Conservation (phyloP, 2,113 vertebrate genomes). For the Acanthochromis polyacanthus region DNA sequence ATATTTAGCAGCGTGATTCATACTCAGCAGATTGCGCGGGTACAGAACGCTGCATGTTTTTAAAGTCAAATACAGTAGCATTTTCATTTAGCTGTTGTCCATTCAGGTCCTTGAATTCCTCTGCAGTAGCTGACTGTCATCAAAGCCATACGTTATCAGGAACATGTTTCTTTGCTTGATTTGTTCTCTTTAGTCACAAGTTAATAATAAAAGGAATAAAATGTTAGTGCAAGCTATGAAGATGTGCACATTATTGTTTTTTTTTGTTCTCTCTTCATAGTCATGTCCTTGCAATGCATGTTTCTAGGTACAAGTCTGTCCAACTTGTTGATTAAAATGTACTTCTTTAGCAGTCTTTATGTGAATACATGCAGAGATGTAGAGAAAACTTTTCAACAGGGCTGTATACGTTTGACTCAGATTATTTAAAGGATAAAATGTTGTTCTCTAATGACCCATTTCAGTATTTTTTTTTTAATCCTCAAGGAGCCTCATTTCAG, state of each 20-base stretch:
- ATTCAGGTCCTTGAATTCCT: background rate
- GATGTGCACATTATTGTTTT: background rate
- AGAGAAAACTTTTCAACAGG: background rate
- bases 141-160: background rate
- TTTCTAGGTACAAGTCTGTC: background rate
- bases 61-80: slow-evolving; percentile 20
- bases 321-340: background rate
- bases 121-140: background rate
- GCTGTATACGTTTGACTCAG: background rate
- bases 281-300: background rate
- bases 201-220: background rate
- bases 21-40: slow-evolving; percentile 60
- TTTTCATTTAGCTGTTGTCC: slow-evolving; percentile 25
- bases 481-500: background rate
- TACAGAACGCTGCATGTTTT: slow-evolving; percentile 34
- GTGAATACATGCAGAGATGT: background rate
- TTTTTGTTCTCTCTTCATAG: background rate
- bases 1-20: slow-evolving; percentile 76
- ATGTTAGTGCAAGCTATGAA: background rate
- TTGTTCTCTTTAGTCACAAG: background rate
- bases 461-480: background rate
- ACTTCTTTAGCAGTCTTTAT: background rate
- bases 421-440: background rate
- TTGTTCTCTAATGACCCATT: background rate
- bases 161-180: background rate